Percentiles rank a stretch among this genome's conserved stretches.
Evolutionary conservation across 2,113 vertebrate species (phyloP).

Genomic region (Dunckerocampus dactyliophorus): DNA sequence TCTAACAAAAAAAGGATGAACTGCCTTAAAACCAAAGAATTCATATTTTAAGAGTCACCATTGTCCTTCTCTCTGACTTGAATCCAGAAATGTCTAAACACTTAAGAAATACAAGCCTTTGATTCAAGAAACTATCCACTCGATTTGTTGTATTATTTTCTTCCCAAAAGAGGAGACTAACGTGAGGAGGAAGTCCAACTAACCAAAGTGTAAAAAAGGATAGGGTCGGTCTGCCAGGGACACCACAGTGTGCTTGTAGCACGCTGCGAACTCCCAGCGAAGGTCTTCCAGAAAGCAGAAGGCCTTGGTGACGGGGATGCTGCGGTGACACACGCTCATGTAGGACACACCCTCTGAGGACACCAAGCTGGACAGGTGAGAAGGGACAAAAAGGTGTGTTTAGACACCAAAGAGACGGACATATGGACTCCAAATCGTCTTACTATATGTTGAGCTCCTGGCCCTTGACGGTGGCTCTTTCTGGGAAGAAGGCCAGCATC

Average conservation of each 20-base stretch:
- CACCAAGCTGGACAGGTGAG: constrained; percentile 76
- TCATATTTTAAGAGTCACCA: too few species aligned
- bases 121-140: too few species aligned
- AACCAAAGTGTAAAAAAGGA: constrained; percentile 93
- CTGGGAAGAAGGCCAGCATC: constrained; percentile 70
- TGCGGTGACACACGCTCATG: constrained; percentile 85
- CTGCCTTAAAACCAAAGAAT: too few species aligned
- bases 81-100: too few species aligned
- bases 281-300: constrained; percentile 96
- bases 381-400: constrained; percentile 32
- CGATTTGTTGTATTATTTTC: too few species aligned
- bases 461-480: constrained; percentile 78
- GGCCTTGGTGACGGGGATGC: constrained; percentile 81
- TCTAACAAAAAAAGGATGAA: too few species aligned
- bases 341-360: constrained; percentile 84
- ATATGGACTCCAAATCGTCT: constrained; percentile 35
- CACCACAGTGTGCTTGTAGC: constrained; percentile 76
- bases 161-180: too few species aligned
- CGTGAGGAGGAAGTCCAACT: constrained; percentile 35
- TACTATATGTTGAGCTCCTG: constrained; percentile 83
- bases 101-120: too few species aligned
- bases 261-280: constrained; percentile 86
- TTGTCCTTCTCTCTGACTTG: too few species aligned
- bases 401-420: constrained; percentile 52
- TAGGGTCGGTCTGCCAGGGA: constrained; percentile 84